phyloP scores from a whole-genome alignment of 2,888 invertebrate genomes.

The Orthonychiurus folsomi region DNA sequence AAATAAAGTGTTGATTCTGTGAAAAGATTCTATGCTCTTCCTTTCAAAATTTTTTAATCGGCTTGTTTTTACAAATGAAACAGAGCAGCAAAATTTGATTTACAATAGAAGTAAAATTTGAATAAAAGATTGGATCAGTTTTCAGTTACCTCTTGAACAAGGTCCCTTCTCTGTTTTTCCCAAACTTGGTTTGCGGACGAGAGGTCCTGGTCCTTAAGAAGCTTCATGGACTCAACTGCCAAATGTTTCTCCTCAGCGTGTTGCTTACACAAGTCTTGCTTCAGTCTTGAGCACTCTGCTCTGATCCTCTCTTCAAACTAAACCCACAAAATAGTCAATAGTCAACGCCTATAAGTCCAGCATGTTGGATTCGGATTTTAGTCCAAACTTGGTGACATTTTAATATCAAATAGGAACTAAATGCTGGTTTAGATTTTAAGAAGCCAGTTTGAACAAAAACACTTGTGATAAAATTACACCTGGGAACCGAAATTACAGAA shows the following conservation, averaged over 20 bases:
- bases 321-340: too few relatives aligned
- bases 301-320: slow-evolving; percentile 58
- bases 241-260: slow-evolving; percentile 54
- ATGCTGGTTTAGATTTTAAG: background rate
- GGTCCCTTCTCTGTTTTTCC: slow-evolving; percentile 48
- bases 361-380: background rate
- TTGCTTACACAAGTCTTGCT: slow-evolving; percentile 54
- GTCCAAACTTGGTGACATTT: background rate
- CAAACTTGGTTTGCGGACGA: slow-evolving; percentile 50
- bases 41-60: background rate
- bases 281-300: slow-evolving; percentile 55
- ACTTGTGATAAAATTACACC: too few relatives aligned
- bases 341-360: background rate
- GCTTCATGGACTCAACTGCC: slow-evolving; percentile 51
- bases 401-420: background rate
- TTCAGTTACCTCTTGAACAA: slow-evolving; percentile 52
- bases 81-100: background rate
- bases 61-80: background rate
- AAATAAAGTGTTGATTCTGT: background rate
- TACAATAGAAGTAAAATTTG: background rate
- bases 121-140: too few relatives aligned
- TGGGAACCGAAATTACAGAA: too few relatives aligned
- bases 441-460: too few relatives aligned
- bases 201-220: slow-evolving; percentile 53
- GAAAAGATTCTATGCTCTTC: background rate